Conservation (phyloP, 2,797 vertebrate species). For the Phalloptychus januarius region DNA sequence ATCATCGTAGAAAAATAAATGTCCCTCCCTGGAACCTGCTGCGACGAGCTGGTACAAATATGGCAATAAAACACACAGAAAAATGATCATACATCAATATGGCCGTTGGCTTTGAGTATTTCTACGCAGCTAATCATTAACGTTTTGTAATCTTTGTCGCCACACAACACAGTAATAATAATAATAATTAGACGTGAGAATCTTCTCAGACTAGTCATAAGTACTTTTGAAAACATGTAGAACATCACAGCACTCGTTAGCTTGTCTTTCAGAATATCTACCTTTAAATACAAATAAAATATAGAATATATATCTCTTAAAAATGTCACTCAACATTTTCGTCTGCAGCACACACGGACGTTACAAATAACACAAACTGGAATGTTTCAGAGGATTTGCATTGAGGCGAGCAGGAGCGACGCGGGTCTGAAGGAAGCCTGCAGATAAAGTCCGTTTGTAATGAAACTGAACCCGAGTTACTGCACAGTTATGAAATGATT, state of each 20-base stretch:
- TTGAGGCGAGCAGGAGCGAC: constrained; percentile 49
- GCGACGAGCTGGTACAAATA: constrained; percentile 76
- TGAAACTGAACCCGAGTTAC: constrained; percentile 54
- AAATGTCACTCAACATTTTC: constrained; percentile 81
- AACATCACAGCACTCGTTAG: constrained; percentile 85
- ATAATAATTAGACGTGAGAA: constrained; percentile 80
- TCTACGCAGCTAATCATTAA: constrained; percentile 80
- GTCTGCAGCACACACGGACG: constrained; percentile 74
- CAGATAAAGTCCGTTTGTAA: not conserved
- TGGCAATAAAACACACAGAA: constrained; percentile 53
- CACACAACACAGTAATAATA: constrained; percentile 71
- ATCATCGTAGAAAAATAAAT: constrained; percentile 79
- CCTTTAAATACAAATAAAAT: constrained; percentile 87
- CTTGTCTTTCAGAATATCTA: constrained; percentile 82
- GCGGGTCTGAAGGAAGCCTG: constrained; percentile 10
- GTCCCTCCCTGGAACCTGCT: constrained; percentile 78
- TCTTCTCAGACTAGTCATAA: constrained; percentile 78
- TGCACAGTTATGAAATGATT: constrained; percentile 52
- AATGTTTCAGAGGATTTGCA: constrained; percentile 77
- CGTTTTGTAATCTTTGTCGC: constrained; percentile 71
- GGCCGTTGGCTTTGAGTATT: constrained; percentile 77
- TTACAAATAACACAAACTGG: constrained; percentile 73
- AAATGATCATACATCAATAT: constrained; percentile 80
- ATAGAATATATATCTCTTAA: constrained; percentile 84
- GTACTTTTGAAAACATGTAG: constrained; percentile 79